A percentile compares a stretch with the other conserved stretches of the same genome.
phyloP scores from a whole-genome alignment of 2,113 vertebrate species.

The Megaleporinus macrocephalus region DNA sequence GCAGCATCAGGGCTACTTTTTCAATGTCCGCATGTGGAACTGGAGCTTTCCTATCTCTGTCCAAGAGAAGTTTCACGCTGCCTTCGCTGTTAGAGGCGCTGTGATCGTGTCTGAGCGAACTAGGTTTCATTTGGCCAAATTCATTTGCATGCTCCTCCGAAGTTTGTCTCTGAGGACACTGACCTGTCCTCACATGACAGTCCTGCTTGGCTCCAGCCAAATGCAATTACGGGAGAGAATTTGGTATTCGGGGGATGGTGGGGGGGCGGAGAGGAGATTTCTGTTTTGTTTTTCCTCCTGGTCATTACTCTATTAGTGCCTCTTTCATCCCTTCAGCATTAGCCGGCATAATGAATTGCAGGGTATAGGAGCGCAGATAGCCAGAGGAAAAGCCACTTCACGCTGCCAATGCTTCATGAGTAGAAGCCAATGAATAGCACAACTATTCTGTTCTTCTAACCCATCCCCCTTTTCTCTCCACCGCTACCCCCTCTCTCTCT shows the following conservation, averaged over 20 bases:
- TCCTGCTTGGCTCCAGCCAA: background rate
- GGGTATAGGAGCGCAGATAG: conserved; percentile 72
- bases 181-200: background rate
- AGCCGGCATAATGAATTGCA: conserved; percentile 57
- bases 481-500: conserved; percentile 48
- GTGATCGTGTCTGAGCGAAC: background rate
- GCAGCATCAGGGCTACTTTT: no score
- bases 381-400: conserved; percentile 79
- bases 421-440: conserved; percentile 71
- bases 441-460: conserved; percentile 65
- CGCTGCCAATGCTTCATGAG: conserved; percentile 80
- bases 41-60: background rate
- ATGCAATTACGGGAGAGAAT: background rate
- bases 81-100: background rate
- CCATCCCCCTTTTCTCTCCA: conserved; percentile 56
- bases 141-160: background rate
- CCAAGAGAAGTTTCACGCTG: background rate
- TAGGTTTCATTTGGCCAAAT: no score
- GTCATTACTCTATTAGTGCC: conserved; percentile 47
- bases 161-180: background rate
- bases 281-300: conserved; percentile 36
- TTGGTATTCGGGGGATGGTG: background rate
- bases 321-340: conserved; percentile 49
- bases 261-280: background rate
- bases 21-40: background rate